Evolutionary conservation across 2,797 vertebrate species (phyloP), one percentile per base, ranked within the genome.

Genomic region (Acanthurus lineatus): DNA sequence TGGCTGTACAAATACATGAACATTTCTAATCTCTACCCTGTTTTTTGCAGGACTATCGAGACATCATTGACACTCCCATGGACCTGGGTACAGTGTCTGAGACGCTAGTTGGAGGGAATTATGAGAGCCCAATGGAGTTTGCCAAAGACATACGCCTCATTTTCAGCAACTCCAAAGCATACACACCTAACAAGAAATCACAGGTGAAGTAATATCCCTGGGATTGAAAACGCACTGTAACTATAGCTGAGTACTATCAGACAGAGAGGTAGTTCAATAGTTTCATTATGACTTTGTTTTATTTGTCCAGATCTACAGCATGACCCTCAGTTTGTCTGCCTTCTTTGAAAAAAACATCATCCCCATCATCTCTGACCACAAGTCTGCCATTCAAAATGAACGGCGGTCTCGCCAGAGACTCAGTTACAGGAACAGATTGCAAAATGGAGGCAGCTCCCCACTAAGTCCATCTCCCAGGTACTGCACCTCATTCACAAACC

Each of bases 141-240:
- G 95, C 97, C 93, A 98, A 98, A 95, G 98, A 99, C 59, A 94
- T 99, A 66, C 96, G 96, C 48, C 96, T 99, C 82, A 99, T 99
- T 93, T 99, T 99, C 92, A 98, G 96, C 94, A 99, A 99, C 92
- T 99, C 98, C 69, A 99, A 96, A 95, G 97, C 97, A 53, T 99
- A 99, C 95, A 99, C 98, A 49, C 98, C 98, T 4, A 99, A 99
- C 94, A 99, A 99, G 93, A 99, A 99, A 77, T 99, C 98, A 61
- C 95, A 97, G 95, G 98, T 99, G 93, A 95, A 45, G 95, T 68
- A 35, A 16, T 51, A 8, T 25, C 12, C 0, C 12, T 20, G 16
- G 11, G 22, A 45, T 62, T 5, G 28, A 32, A 32, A 32, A 32
- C 3, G 28, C 28, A 32, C 28, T 32, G 28, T 45, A 7, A 6